Base-by-base conservation (phyloP, 2,113 vertebrate genomes). In the Mohoua ochrocephala region DNA sequence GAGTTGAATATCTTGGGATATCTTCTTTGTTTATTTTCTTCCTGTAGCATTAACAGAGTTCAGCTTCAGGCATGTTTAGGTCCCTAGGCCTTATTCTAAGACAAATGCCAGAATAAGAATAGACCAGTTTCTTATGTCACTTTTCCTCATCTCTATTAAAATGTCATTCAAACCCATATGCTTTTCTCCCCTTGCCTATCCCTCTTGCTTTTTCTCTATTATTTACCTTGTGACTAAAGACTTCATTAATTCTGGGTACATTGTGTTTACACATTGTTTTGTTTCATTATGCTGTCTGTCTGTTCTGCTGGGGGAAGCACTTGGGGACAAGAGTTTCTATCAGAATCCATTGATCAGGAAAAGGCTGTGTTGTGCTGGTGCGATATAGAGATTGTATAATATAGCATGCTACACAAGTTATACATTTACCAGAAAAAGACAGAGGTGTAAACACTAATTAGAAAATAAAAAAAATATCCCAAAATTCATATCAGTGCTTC, bases 201-300 rank as follows among this genome's bases (percentile, higher is more conserved):
- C 33, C 3, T 53, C 28, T 92, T 79, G 33, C 20, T 67, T 93
- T 65, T 71, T 80, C 33, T 37, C 39, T 56, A 39, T 67, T 94
- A 84, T 68, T 95, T 59, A 81, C 67, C 37, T 81, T 39, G 23
- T 68, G 83, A 91, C 39, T 84, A 70, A 84, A 93, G 42, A 60
- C 47, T 89, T 95, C 71, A 86, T 89, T 82, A 85, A 92, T 89
- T 93, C 85, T 18, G 45, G 19, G 70, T 93, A 91, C 85, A 78
- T 28, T 57, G 47, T 73, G 76, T 89, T 96, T 95, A 79, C 26
- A 67, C 57, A 52, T 49, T 83, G 64, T 90, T 96, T 91, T 86
- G 37, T 81, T 93, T 94, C 92, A 52, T 89, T 64, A n/a, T 84
- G 52, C 52, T 0, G 3, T 96, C 84, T 92, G 70, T 89, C 67